A percentile compares a stretch with the other conserved stretches of the same genome.
Evolutionary conservation across 92 coral and sea anemone genomes (phyloP).

Genomic region (Ricordea florida): DNA sequence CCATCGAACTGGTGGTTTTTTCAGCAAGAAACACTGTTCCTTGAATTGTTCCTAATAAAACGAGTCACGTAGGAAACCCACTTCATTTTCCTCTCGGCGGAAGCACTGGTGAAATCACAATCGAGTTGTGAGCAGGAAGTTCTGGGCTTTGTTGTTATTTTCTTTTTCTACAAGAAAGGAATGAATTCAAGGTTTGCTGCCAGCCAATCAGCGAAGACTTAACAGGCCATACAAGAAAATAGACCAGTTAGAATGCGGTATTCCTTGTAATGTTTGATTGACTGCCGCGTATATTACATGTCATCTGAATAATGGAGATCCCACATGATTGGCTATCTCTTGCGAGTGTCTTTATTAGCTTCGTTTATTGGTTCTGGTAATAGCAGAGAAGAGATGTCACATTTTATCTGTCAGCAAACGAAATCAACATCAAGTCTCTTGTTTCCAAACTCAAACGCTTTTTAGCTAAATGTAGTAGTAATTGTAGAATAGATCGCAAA

Average conservation of each 20-base stretch:
- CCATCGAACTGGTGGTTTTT: too few species aligned
- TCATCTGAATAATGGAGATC: conserved; percentile 47
- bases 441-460: conserved; percentile 17
- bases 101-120: too few species aligned
- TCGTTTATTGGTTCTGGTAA: conserved; percentile 44
- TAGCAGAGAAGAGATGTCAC: conserved; percentile 47
- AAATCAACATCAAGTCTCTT: conserved; percentile 38
- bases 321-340: conserved; percentile 49
- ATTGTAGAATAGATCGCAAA: conserved; percentile 23
- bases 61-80: too few species aligned
- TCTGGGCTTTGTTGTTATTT: too few species aligned
- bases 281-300: conserved; percentile 63
- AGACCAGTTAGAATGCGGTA: conserved; percentile 9
- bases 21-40: too few species aligned
- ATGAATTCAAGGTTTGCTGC: conserved; percentile 6
- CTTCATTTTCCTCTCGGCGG: too few species aligned
- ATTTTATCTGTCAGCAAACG: conserved; percentile 48
- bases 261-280: conserved; percentile 53
- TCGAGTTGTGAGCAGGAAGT: too few species aligned
- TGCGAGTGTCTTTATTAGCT: conserved; percentile 27
- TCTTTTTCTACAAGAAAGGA: too few species aligned
- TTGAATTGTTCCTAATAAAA: too few species aligned
- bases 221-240: conserved; percentile 6
- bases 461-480: conserved; percentile 31
- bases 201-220: background rate